A percentile compares a stretch with the other conserved stretches of the same genome.
These are phyloP conservation scores for Nysson spinosus DNA, from an alignment of 2,888 invertebrate species.

Conservation along the genomic window DNA sequence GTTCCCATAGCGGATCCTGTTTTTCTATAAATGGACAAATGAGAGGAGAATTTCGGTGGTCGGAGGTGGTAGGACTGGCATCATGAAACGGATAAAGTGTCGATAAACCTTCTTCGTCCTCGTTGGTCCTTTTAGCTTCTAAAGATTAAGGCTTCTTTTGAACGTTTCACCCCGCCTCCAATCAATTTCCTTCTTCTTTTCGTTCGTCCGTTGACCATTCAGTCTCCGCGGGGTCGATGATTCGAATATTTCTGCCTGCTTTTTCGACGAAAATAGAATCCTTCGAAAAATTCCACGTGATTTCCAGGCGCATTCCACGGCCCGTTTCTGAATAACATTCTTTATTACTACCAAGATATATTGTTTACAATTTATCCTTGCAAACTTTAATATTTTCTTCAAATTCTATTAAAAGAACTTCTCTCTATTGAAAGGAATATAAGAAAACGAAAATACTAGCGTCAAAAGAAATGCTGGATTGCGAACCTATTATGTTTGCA, in stretches of 20 bases:
- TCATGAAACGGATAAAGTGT: not conserved
- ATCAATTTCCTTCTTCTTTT: conserved; percentile 4
- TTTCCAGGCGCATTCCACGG: conserved; percentile 16
- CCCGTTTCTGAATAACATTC: not conserved
- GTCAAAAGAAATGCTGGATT: no score
- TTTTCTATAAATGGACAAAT: no score
- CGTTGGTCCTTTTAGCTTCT: conserved; percentile 20
- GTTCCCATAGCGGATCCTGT: no score
- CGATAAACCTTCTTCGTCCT: conserved; percentile 14
- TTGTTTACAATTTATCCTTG: no score
- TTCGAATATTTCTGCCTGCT: conserved; percentile 17
- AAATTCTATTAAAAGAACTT: no score
- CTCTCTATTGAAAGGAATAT: no score
- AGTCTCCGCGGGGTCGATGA: not conserved
- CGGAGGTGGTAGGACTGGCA: not conserved
- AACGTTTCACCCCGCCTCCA: conserved; percentile 3
- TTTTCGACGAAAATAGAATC: conserved; percentile 29
- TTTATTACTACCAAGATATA: not conserved
- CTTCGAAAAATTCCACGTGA: conserved; percentile 19
- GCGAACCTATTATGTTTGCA: no score
- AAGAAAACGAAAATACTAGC: no score
- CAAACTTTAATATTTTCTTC: no score
- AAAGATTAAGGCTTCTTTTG: conserved; percentile 2
- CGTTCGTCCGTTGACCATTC: not conserved
- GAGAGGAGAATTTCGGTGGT: not conserved